Percentiles rank a stretch among this genome's conserved stretches.
Conservation (phyloP, 2,888 invertebrate genomes). For the Serrognathus titanus region DNA sequence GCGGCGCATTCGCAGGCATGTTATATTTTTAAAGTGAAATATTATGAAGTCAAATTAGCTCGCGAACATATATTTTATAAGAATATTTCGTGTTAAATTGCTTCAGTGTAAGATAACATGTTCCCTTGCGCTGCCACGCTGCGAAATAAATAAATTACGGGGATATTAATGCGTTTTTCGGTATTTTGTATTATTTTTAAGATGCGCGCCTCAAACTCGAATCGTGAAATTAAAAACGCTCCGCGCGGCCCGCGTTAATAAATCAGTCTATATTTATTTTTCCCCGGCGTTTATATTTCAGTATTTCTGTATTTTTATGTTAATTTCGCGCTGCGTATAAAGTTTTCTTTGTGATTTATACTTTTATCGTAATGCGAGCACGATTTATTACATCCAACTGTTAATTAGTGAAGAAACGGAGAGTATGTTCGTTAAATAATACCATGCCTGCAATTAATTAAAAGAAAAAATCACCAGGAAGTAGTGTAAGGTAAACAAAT, state of each 20-base stretch:
- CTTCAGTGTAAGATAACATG: conserved; percentile 16
- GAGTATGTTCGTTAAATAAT: too few relatives aligned
- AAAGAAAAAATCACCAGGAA: too few relatives aligned
- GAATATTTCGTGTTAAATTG: conserved; percentile 19
- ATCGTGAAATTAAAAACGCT: conserved; percentile 15
- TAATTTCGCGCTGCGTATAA: too few relatives aligned
- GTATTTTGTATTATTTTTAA: conserved; percentile 10
- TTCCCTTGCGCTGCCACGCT: conserved; percentile 17
- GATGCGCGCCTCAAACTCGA: conserved; percentile 1
- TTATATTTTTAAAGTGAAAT: conserved; percentile 19
- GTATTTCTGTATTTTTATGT: not conserved
- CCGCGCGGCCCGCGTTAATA: conserved; percentile 2
- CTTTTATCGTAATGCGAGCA: too few relatives aligned
- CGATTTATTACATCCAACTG: too few relatives aligned
- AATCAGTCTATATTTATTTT: conserved; percentile 7
- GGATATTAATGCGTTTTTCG: conserved; percentile 17
- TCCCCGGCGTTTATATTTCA: not conserved
- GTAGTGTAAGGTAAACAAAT: too few relatives aligned
- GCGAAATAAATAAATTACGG: conserved; percentile 17
- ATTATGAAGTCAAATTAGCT: conserved; percentile 20
- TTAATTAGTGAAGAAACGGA: too few relatives aligned
- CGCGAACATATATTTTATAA: conserved; percentile 16
- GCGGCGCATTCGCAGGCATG: conserved; percentile 9
- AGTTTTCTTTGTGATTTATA: too few relatives aligned
- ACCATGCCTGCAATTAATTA: too few relatives aligned